Conservation (phyloP, 2,888 invertebrate species). For the Zele albiditarsus region DNA sequence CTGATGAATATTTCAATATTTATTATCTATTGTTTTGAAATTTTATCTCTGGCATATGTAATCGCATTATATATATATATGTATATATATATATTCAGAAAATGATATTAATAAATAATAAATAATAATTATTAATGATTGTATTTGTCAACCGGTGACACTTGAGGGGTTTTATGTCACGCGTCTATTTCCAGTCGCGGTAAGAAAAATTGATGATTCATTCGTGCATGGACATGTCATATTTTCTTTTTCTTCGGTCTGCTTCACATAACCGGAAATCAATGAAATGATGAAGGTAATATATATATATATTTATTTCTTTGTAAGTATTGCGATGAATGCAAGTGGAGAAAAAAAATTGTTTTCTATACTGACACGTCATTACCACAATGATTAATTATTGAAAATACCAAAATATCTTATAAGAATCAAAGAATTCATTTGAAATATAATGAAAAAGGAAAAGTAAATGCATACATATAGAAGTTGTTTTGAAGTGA, state of each 20-base stretch:
- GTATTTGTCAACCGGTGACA: not conserved
- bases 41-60: conserved; percentile 47
- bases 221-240: not conserved
- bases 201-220: conserved; percentile 8
- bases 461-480: not conserved
- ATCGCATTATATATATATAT: not conserved
- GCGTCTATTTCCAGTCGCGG: not conserved
- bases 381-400: conserved; percentile 19
- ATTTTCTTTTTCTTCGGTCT: not conserved
- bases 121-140: conserved; percentile 11
- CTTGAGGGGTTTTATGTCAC: conserved; percentile 8
- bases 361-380: conserved; percentile 11
- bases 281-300: not conserved
- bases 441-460: not conserved
- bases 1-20: conserved; percentile 66
- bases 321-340: not conserved
- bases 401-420: not conserved
- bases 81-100: not conserved
- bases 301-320: not conserved
- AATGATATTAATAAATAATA: not conserved
- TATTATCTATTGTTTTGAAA: conserved; percentile 70
- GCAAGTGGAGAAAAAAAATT: conserved; percentile 8
- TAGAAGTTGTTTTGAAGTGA: not conserved
- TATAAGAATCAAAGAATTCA: not conserved
- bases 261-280: not conserved